phyloP scores from a whole-genome alignment of 2,888 invertebrate genomes.

The Drepana falcataria region DNA sequence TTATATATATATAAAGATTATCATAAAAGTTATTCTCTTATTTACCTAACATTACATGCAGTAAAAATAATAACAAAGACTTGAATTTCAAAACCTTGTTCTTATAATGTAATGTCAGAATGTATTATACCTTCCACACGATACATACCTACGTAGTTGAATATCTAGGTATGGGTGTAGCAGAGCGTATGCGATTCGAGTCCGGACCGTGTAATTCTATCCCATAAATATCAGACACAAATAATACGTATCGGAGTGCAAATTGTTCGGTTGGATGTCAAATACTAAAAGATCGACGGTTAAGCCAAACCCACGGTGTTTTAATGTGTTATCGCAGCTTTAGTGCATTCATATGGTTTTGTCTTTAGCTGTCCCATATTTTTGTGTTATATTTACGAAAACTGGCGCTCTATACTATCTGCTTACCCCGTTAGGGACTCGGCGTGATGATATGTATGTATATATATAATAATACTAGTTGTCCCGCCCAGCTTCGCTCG shows the following conservation, averaged over 20 bases:
- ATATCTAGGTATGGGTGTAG: neutral
- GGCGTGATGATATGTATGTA: too few species aligned
- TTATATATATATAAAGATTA: too few species aligned
- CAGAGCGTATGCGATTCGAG: constrained; percentile 16
- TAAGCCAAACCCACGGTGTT: neutral
- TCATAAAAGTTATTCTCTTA: too few species aligned
- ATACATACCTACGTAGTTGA: neutral
- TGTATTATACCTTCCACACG: neutral
- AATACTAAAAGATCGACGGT: constrained; percentile 4
- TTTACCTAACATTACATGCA: too few species aligned
- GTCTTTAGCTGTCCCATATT: neutral
- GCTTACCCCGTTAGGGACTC: too few species aligned
- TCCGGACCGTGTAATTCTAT: constrained; percentile 43
- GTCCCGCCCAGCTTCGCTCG: too few species aligned
- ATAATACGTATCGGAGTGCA: constrained; percentile 44
- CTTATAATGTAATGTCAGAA: too few species aligned
- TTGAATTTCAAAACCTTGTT: too few species aligned
- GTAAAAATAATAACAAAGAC: too few species aligned
- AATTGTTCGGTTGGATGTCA: constrained; percentile 42
- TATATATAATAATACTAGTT: too few species aligned
- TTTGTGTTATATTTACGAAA: too few species aligned
- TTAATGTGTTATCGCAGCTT: neutral
- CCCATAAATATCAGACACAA: constrained; percentile 45
- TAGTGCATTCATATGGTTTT: neutral
- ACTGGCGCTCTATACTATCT: too few species aligned